Evolutionary conservation across 2,113 vertebrate species (phyloP), one percentile per base, ranked within the genome.

Genomic region (Caranx ignobilis): DNA sequence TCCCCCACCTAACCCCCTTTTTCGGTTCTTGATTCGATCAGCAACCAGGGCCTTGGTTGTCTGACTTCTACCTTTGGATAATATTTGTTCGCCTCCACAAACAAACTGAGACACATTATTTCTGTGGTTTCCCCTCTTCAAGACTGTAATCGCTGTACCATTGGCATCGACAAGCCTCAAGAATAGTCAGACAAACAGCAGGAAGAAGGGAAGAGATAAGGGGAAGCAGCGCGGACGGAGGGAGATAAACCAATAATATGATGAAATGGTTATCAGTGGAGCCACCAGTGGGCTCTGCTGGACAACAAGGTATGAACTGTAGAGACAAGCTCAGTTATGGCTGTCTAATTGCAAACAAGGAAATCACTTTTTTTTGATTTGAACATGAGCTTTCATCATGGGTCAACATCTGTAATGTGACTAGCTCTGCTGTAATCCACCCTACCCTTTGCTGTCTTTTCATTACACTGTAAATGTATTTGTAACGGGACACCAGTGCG

Each of bases 191-290:
- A 52, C 34, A 48, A 64, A 37, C 67, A 71, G 68, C 74, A 86
- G 61, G 78, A 85, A 74, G 69, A 62, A 11, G 55, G 37, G 9
- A 60, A 56, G 55, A 52, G 78, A 87, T 81, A 73, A 76, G 80
- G 56, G 62, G 32, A 75, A 77, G 75, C 56, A 37, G 65, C 26
- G 71, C 54, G 19, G 67, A 64, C 34, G 15, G 47, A 69, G 61
- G 1, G 11, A 16, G 65, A 66, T 70, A 73, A 82, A 68, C 48
- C 52, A 82, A 85, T 68, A 70, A 67, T 6, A 76, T 32, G 56
- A 73, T 70, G 60, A 73, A 64, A n/a, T 26, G 50, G 43, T 47
- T 71, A 69, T 62, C 63, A 77, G 52, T n/a, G 39, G 52, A 62
- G 57, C 12, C 32, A 59, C 9, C 52, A 35, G 68, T 26, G 35